Evolutionary conservation across 2,113 vertebrate genomes (phyloP).

Genomic region (Pelobates fuscus): DNA sequence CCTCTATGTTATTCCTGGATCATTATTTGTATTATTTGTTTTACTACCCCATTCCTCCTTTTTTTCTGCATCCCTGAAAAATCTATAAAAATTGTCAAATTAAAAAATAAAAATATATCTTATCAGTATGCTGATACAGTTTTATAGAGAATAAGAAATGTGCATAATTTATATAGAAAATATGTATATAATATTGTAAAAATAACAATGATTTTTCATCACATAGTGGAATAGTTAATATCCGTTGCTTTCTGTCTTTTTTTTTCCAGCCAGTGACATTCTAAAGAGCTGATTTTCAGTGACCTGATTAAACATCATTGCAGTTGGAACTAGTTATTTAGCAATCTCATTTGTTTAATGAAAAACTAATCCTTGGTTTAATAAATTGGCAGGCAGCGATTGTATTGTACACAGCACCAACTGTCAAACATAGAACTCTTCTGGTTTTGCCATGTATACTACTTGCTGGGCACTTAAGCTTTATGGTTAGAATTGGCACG

Average conservation of each 20-base stretch:
- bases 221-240: no score
- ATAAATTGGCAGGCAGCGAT: slow-evolving; percentile 34
- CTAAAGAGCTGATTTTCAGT: slow-evolving; percentile 30
- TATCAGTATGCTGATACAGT: no score
- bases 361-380: slow-evolving; percentile 48
- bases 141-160: no score
- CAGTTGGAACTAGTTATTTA: slow-evolving; percentile 39
- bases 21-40: no score
- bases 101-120: no score
- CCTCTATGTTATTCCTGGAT: no score
- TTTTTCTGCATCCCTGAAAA: no score
- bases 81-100: no score
- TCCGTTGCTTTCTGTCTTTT: background rate
- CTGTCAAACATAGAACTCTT: slow-evolving; percentile 41
- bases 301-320: slow-evolving; percentile 37
- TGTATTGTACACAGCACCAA: slow-evolving; percentile 41
- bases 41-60: no score
- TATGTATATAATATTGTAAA: no score
- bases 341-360: slow-evolving; percentile 48
- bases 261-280: slow-evolving; percentile 20
- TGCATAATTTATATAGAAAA: no score
- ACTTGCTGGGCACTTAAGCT: slow-evolving; percentile 7
- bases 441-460: slow-evolving; percentile 6
- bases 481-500: background rate
- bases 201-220: no score